Evolutionary conservation across 2,113 vertebrate genomes (phyloP).

Genomic region (Oriolus oriolus): DNA sequence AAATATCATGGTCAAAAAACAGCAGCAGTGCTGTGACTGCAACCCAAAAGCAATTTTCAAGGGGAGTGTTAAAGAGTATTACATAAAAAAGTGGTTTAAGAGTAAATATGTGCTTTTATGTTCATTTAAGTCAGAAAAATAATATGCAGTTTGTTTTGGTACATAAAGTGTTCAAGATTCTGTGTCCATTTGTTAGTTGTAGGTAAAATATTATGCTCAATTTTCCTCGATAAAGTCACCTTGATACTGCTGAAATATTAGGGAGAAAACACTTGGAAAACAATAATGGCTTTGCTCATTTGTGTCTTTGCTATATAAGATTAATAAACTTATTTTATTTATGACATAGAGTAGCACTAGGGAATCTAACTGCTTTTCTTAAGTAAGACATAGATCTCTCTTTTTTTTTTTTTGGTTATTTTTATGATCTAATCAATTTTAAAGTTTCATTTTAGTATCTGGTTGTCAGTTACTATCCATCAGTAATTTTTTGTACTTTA

Average conservation of each 20-base stretch:
- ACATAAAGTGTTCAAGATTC: background rate
- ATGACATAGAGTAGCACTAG: background rate
- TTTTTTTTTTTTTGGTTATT: background rate
- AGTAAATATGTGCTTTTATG: background rate
- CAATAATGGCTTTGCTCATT: background rate
- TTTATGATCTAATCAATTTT: slow-evolving; percentile 11
- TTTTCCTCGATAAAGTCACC: background rate
- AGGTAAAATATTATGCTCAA: background rate
- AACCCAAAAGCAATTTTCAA: slow-evolving; percentile 9
- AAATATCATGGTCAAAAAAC: background rate
- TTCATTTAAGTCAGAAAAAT: background rate
- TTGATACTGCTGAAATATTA: background rate
- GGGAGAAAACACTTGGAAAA: background rate
- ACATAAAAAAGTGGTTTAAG: background rate
- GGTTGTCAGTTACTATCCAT: slow-evolving; percentile 45
- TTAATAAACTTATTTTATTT: slow-evolving; percentile 15
- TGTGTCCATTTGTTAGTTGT: background rate
- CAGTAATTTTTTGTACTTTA: slow-evolving; percentile 16
- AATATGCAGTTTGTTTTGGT: background rate
- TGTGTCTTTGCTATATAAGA: background rate
- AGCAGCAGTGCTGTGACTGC: background rate
- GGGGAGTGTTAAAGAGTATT: background rate
- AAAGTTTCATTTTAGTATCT: slow-evolving; percentile 12
- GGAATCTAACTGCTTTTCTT: background rate
- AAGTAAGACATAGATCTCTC: background rate